Evolutionary conservation across 1,140 invertebrate genomes (phyloP).

Genomic region (Bathynomus jamesi): DNA sequence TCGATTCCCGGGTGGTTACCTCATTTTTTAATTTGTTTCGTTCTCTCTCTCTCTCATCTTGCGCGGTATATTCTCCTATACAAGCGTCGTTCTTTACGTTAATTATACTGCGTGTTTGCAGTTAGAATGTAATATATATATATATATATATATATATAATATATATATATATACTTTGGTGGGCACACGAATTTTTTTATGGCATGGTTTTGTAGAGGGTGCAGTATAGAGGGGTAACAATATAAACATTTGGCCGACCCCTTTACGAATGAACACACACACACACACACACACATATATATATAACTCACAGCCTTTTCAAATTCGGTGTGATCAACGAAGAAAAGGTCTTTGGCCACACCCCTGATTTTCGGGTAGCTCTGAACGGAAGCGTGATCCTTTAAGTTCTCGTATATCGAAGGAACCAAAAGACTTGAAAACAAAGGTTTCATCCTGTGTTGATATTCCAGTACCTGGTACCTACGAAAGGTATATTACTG

Average conservation of each 20-base stretch:
- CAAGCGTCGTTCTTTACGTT: too few species aligned
- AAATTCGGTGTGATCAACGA: constrained; percentile 17
- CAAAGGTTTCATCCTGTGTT: constrained; percentile 30
- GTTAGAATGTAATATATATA: too few species aligned
- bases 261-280: too few species aligned
- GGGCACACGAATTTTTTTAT: too few species aligned
- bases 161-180: too few species aligned
- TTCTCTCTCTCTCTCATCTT: too few species aligned
- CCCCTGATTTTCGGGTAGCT: constrained; percentile 2
- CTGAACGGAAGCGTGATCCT: constrained; percentile 17
- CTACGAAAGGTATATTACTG: neutral
- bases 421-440: constrained; percentile 21
- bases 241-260: too few species aligned
- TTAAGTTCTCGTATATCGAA: constrained; percentile 12
- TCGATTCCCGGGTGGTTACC: too few species aligned
- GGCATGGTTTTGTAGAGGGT: neutral
- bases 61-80: too few species aligned
- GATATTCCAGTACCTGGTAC: constrained; percentile 17
- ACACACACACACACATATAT: neutral
- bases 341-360: constrained; percentile 19
- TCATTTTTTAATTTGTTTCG: too few species aligned
- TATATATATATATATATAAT: too few species aligned
- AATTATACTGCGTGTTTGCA: too few species aligned
- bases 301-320: constrained; percentile 13
- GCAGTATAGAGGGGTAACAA: neutral